Percentiles rank a stretch among this genome's conserved stretches.
Evolutionary conservation across 2,113 vertebrate genomes (phyloP).

Genomic region (Fregata magnificens): DNA sequence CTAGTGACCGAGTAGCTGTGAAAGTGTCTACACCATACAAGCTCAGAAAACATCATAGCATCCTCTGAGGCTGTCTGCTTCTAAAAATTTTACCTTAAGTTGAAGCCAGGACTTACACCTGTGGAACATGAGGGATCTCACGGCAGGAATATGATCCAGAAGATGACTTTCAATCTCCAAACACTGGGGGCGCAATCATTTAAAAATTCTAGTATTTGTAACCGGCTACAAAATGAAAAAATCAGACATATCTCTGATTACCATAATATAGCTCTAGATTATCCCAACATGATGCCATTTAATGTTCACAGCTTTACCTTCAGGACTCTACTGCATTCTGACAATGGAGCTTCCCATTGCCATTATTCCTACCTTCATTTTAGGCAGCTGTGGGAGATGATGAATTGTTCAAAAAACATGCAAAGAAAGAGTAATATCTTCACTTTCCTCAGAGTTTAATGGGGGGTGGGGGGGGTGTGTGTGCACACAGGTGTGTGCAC

Average conservation of each 20-base stretch:
- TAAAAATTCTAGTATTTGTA: neutral
- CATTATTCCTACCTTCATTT: conserved; percentile 36
- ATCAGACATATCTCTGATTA: neutral
- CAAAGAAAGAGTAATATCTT: neutral
- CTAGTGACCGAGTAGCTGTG: neutral
- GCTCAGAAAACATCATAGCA: neutral
- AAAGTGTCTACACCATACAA: neutral
- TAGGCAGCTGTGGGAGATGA: neutral
- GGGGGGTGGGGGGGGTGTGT: accelerated
- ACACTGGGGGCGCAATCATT: neutral
- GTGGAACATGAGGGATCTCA: neutral
- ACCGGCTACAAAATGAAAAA: neutral
- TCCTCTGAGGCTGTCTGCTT: neutral
- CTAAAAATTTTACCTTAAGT: neutral
- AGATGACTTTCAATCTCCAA: conserved; percentile 2
- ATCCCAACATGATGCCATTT: neutral
- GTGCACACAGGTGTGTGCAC: neutral
- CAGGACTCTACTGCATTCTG: neutral
- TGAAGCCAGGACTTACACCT: neutral
- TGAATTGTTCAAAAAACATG: neutral
- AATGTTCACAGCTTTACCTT: neutral
- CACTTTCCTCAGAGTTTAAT: neutral
- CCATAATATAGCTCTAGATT: neutral
- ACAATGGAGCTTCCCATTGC: neutral
- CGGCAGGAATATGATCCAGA: neutral